Evolutionary conservation across 2,113 vertebrate species (phyloP).

Genomic region (Oreochromis aureus): DNA sequence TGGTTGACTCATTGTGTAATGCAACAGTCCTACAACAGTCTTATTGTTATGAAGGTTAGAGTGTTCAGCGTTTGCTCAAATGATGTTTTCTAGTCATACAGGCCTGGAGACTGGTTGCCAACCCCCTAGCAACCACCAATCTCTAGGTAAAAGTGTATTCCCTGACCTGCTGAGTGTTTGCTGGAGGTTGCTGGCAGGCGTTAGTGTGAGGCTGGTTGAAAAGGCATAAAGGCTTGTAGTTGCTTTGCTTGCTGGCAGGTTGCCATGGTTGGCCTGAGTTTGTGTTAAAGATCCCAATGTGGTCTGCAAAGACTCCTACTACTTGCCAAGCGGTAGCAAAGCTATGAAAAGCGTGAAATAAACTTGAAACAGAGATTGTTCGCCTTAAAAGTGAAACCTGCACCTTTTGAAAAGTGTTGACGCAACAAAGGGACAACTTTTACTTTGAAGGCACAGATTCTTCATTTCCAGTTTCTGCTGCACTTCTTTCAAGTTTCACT

Average conservation of each 20-base stretch:
- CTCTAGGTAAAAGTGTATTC: neutral
- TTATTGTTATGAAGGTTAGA: neutral
- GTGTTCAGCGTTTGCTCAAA: neutral
- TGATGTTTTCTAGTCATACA: neutral
- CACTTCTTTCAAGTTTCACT: neutral
- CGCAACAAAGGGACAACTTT: neutral
- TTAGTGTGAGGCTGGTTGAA: neutral
- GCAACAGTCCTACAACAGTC: neutral
- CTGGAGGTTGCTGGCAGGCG: neutral
- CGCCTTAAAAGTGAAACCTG: neutral
- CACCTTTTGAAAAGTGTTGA: neutral
- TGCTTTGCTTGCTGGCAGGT: neutral
- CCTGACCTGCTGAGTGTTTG: neutral
- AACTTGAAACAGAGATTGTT: neutral
- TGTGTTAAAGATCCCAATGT: neutral
- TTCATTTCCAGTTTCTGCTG: neutral
- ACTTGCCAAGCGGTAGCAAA: neutral
- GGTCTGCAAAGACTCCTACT: neutral
- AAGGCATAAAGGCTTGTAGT: neutral
- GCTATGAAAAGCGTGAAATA: neutral
- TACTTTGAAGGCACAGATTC: neutral
- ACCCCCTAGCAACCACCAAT: neutral
- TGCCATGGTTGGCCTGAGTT: neutral
- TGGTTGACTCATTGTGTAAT: neutral
- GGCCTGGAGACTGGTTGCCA: neutral